Conservation (phyloP, 2,888 invertebrate species). For the Eupithecia inturbata region DNA sequence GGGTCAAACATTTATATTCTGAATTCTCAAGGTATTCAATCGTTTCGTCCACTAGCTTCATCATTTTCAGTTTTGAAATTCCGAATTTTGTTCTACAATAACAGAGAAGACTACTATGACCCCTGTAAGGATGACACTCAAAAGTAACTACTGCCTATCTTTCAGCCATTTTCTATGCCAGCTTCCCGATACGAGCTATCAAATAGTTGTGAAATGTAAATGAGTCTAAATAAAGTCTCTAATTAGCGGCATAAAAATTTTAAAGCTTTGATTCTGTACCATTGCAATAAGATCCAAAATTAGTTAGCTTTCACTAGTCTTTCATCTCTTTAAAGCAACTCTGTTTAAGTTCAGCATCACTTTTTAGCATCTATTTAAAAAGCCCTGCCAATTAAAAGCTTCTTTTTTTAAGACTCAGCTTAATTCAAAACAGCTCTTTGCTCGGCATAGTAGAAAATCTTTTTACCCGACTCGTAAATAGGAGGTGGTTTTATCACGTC, state of each 20-base stretch:
- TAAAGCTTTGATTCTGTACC: neutral
- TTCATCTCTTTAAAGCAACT: neutral
- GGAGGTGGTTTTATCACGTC: conserved; percentile 3
- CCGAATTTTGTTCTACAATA: neutral
- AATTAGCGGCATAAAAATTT: neutral
- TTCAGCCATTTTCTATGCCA: neutral
- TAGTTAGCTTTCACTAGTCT: neutral
- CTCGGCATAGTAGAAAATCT: conserved; percentile 3
- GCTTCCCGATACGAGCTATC: neutral
- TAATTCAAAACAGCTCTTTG: conserved; percentile 4
- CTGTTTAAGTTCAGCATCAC: neutral
- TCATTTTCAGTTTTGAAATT: neutral
- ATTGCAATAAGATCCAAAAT: neutral
- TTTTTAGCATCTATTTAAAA: neutral
- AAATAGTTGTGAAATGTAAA: neutral
- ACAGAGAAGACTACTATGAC: neutral
- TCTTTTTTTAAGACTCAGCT: neutral
- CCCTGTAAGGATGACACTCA: neutral
- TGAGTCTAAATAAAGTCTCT: no score
- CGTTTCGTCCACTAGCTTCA: neutral
- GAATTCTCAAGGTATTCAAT: neutral
- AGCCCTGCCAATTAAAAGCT: neutral
- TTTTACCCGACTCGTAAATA: conserved; percentile 15
- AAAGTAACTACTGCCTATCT: neutral
- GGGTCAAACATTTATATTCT: conserved; percentile 8